Base-by-base conservation (phyloP, 2,888 invertebrate species). In the Trachelus troglodyta region DNA sequence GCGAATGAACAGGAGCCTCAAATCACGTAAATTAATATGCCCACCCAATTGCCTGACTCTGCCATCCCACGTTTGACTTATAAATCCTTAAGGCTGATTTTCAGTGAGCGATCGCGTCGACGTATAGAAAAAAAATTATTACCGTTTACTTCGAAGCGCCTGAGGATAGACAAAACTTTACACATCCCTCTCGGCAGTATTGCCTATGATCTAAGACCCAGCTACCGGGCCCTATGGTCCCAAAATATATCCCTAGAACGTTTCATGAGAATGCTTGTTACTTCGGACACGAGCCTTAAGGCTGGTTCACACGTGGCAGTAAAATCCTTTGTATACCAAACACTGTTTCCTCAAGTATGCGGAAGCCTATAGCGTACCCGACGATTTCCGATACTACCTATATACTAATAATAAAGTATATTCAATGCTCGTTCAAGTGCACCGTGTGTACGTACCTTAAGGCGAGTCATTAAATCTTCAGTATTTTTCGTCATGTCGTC, bases 11-110 rank as follows among this genome's bases (percentile, higher is more conserved):
- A 9, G 56, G 56, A 56, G 56, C 12, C 71, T 71, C 33, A 11
- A 71, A 71, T 71, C 71, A 34, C 71, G 71, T 33, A 33, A 34
- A 71, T 71, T 34, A 34, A 71, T 71, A 71, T 33, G 31, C 71
- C 33, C 33, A 34, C 71, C 31, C 71, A 11, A 56, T 56, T 23
- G 56, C 56, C 9, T 56, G 56, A 56, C 56, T 56, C 23, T 56
- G 23, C 23, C 23, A 23, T 23, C 23, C 15, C 12, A 3, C 23
- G 56, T 23, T 56, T 56, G 23, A 56, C 2, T 56, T 56, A 23
- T 23, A 9, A 9, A 6, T 56, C 23, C 56, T 56, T 23, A 23
- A 23, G 56, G 23, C 56, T 9, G 56, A 15, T 3, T 31, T 69
- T 33, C 69, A 9, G 12, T 34, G 12, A 11, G 71, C 71, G 71